Base-by-base conservation (phyloP, 2,888 invertebrate genomes). In the Nipponacmea schrenckii region DNA sequence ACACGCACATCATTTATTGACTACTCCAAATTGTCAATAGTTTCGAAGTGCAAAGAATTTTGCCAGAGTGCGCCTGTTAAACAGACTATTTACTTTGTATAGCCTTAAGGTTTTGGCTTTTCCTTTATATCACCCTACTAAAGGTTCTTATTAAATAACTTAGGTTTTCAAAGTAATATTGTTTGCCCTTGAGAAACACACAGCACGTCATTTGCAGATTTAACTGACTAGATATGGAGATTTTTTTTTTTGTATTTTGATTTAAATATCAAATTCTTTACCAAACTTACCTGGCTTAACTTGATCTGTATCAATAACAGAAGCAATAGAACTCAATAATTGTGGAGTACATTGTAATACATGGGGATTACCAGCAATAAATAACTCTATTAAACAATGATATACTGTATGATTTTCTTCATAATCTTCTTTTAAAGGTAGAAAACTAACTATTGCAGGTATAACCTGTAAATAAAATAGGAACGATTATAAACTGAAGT, bases 361-460 rank as follows among this genome's bases (percentile, higher is more conserved):
- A 72, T 91, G 85, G 31, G 91, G 90, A 82, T 92, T 91, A 2
- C 92, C 92, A 76, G 91, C 91, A 80, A 91, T 90, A 81, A 93
- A 94, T 15, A 94, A 90, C 15, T 91, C 88, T 68, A 91, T 89
- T 76, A 94, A 91, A 81, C 93, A 92, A 78, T 91, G 92, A 75
- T 93, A 92, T 14, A 94, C 91, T 10, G 93, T 92, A 68, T 91
- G 91, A 83, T 94, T 93, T 86, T 95, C 95, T 79, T 93, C 92
- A 79, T 92, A 92, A 86, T 95, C 95, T 86, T 93, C 92, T 74
- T 92, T 91, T 67, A 95, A 87, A 0, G 95, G 95, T 71, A 95
- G 89, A 86, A 93, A 92, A 80, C 92, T 91, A 2, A 94, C 88
- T 72, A 94, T 92, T 12, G 92, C 93, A 0, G 94, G 93, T 75